Evolutionary conservation across 64 coral and sea anemone genomes (phyloP).

Genomic region (Pocillopora verrucosa): DNA sequence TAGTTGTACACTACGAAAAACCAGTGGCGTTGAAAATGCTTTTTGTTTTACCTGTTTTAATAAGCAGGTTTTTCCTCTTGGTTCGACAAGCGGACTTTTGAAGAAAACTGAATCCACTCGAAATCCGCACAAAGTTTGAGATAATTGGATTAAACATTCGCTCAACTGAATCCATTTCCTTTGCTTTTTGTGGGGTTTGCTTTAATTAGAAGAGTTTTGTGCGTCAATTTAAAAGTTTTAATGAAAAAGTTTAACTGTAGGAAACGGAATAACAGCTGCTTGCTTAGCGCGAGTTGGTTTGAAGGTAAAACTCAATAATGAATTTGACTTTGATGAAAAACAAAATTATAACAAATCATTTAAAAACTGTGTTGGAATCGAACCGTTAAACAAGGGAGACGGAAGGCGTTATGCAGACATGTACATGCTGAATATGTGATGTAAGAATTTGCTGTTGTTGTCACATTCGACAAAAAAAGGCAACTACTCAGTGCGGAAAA

Average conservation of each 20-base stretch:
- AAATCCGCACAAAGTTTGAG: constrained; percentile 14
- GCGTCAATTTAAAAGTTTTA: constrained; percentile 35
- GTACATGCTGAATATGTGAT: background rate
- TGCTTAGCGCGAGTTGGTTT: constrained; percentile 26
- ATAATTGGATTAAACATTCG: constrained; percentile 10
- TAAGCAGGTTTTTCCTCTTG: background rate
- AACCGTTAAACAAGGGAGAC: constrained; percentile 28
- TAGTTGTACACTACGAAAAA: constrained; percentile 32
- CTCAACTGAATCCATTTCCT: background rate
- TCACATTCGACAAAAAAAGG: background rate
- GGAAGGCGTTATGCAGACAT: background rate
- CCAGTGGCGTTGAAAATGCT: background rate
- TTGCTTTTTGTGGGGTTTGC: constrained; percentile 12
- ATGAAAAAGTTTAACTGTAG: constrained; percentile 45
- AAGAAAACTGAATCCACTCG: background rate
- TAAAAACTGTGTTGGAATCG: constrained; percentile 16
- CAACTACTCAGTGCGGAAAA: background rate
- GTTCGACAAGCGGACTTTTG: background rate
- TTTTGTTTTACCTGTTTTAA: constrained; percentile 2
- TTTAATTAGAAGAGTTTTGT: constrained; percentile 42
- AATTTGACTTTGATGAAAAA: constrained; percentile 54
- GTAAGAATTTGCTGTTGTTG: background rate
- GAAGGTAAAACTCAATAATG: constrained; percentile 34
- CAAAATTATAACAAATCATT: constrained; percentile 58
- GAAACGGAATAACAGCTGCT: constrained; percentile 42